Conservation (phyloP, 2,888 invertebrate species). For the Eremobia ochroleuca region DNA sequence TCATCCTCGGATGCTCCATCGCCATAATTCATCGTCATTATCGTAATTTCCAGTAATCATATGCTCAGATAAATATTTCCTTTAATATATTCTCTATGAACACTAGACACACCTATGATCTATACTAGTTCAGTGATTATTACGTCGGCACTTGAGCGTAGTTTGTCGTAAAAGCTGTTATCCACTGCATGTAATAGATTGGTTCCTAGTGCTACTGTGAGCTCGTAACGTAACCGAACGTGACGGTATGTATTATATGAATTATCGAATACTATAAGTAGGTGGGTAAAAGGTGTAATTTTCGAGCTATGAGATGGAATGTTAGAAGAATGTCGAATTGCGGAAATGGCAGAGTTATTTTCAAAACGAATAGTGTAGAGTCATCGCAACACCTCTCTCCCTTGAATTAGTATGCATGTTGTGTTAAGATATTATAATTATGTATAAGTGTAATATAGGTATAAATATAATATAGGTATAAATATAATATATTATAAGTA, state of each 20-base stretch:
- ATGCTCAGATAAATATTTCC: neutral
- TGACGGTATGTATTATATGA: neutral
- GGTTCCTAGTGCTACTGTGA: conserved; percentile 14
- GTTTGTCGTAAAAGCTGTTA: conserved; percentile 40
- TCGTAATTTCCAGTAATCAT: neutral
- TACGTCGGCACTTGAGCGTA: conserved; percentile 17
- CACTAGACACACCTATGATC: conserved; percentile 6
- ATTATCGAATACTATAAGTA: neutral
- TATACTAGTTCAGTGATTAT: conserved; percentile 5
- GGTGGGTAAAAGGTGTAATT: neutral
- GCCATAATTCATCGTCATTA: neutral
- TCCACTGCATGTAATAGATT: conserved; percentile 19
- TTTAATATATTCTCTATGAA: neutral
- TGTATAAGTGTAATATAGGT: no score
- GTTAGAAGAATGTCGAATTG: no score
- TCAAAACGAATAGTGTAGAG: no score
- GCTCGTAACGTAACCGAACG: conserved; percentile 20
- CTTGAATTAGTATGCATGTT: no score
- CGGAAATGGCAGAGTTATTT: no score
- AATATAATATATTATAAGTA: no score
- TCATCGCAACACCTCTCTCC: no score
- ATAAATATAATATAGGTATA: no score
- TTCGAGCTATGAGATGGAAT: neutral
- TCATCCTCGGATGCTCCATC: neutral
- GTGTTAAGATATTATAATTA: no score